Base-by-base conservation (phyloP, 1,140 invertebrate species). In the Argopecten irradians region DNA sequence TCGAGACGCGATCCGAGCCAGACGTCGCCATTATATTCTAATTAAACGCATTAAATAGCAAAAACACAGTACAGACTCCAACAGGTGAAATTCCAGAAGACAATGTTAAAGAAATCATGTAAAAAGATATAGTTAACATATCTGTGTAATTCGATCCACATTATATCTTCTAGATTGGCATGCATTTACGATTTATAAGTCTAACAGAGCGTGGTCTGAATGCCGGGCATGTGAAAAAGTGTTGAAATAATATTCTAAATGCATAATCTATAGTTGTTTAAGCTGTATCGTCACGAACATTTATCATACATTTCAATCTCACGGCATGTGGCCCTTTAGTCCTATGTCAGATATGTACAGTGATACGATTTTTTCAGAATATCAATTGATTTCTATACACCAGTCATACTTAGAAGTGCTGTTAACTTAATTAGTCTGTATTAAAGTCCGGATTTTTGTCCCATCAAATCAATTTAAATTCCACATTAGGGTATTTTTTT, bases 61-160 rank as follows among this genome's bases (percentile, higher is more conserved):
- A 71, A 28, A 71, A 46, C 11, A 71, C 55, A 71, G 11, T 71
- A 5, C 55, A 5, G 28, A 3, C 1, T 71, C 55, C n/a, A 3
- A 28, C 55, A 71, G 55, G 55, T 71, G 55, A 71, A 71, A 71
- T 71, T 71, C 55, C 55, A 71, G 55, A 71, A 71, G 55, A 71
- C 55, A 71, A 71, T 71, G 28, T 28, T 71, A 71, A 28, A 16
- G 55, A 3, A 5, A n/a, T n/a, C 8, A 3, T 71, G n/a, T 28
- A 71, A n/a, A 71, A 71, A n/a, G 55, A 71, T 71, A 71, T 16
- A 28, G n/a, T 71, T 28, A 71, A 28, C 36, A 71, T 71, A 71
- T 71, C 28, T 71, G 5, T 8, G 55, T 71, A 71, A 71, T 71
- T n/a, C n/a, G 55, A 71, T n/a, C 22, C 16, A 71, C 55, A 71